Base-by-base conservation (phyloP, 2,797 vertebrate genomes). In the Mus caroli region DNA sequence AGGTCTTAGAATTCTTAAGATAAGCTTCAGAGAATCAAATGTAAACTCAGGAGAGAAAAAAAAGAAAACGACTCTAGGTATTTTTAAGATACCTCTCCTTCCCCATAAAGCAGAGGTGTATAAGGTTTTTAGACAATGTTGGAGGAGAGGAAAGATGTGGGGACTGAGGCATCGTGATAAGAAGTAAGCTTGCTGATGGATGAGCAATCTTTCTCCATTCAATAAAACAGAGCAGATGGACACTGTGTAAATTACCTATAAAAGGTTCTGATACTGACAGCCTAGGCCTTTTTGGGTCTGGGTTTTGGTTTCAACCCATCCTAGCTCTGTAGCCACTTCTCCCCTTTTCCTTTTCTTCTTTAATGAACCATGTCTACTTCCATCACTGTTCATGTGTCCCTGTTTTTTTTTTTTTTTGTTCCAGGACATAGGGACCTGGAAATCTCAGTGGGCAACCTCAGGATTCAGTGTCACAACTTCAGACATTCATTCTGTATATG, bases 1-100 rank as follows among this genome's bases (percentile, higher is more conserved):
- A 90, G 58, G 54, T 95, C 89, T 97, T 96, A 92, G 78, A 95
- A 97, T 97, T 97, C 93, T 94, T 96, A 80, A 96, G 97, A 97
- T 96, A 97, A 97, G 73, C 73, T 88, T 1, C 50, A 90, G 93
- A 94, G 86, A 88, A 40, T 95, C 92, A 95, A 97, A 95, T 71
- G 50, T 26, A 94, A 94, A 62, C 54, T 28, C 58, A 31, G 19
- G 40, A 62, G 43, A 88, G 50, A 14, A 88, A 92, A 88, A 92
- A 84, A 56, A 69, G 15, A 96, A 43, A 96, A 97, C 76, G 96
- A 75, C 26, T 92, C 91, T 84, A 78, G 77, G 52, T 94, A 88
- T 96, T 96, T 96, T 94, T 94, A 92, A 73, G n/a, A 88, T 46
- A 20, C 14, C 20, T 24, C 7, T 54, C 34, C 43, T n/a, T 67